Evolutionary conservation across 2,888 invertebrate species (phyloP), one percentile per base, ranked within the genome.

Genomic region (Chaitophorus viminalis): DNA sequence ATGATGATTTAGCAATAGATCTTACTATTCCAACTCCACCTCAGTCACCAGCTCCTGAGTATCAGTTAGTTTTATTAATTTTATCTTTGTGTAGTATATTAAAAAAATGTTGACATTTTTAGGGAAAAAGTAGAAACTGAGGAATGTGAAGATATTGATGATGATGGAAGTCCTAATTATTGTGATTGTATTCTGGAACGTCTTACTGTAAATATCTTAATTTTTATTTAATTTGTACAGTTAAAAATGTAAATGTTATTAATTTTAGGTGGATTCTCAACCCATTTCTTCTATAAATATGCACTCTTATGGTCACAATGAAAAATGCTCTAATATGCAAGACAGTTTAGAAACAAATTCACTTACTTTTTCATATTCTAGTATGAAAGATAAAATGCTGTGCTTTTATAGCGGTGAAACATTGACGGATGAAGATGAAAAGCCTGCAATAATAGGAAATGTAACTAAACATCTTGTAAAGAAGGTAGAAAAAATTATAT

Each of bases 21-120:
- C 31, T 81, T 60, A 31, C 74, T 18, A 87, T 74, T 46, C 68
- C 84, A 76, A 81, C 81, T 33, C 87, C 87, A 81, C 87, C 87
- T 79, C 87, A 75, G 46, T 87, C 87, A 46, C 87, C 87, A 65
- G 79, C 87, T 75, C 87, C 87, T 81, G 87, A 87, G 60, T 87
- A 81, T 81, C 72, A 81, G 87, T 87, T 74, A 74, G 81, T 74
- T 81, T 54, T 39, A 14, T 60, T 21, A 81, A 78, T 60, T 18
- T 39, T 29, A 72, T 36, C 78, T 33, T 74, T n/a, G 5, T 74
- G 8, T 9, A 33, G 4, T 72, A n/a, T 74, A 52, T 21, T 29
- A 29, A 76, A 33, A 54, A 75, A 2, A 39, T 21, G 6, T 54
- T 36, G n/a, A 29, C 1, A 39, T 31, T 76, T 77, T n/a, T 87